These are phyloP conservation scores for Cosmia pyralina DNA, from an alignment of 2,888 invertebrate genomes.

Conservation along the genomic window DNA sequence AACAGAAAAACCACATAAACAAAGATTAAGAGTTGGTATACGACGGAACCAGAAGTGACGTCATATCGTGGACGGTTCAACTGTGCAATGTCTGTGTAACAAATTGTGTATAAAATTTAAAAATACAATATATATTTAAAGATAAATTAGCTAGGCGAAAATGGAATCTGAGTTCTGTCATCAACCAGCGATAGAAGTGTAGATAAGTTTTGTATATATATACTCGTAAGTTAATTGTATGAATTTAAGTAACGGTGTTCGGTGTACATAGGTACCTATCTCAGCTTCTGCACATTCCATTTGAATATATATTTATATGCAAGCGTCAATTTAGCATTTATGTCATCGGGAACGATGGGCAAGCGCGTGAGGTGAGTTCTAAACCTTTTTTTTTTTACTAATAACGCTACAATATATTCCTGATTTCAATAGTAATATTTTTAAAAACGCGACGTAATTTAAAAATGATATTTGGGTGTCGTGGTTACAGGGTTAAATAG, in stretches of 20 bases:
- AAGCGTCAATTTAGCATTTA: constrained; percentile 87
- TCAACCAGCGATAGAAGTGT: constrained; percentile 85
- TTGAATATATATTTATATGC: constrained; percentile 88
- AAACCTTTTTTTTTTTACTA: constrained; percentile 13
- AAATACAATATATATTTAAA: constrained; percentile 67
- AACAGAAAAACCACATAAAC: constrained; percentile 9
- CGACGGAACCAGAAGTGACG: constrained; percentile 71
- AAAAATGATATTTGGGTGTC: constrained; percentile 18
- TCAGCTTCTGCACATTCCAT: constrained; percentile 87
- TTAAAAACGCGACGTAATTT: constrained; percentile 5
- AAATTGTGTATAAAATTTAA: constrained; percentile 82
- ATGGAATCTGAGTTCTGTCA: constrained; percentile 86
- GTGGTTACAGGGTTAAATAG: constrained; percentile 58
- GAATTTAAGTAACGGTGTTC: constrained; percentile 87
- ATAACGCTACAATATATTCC: constrained; percentile 6
- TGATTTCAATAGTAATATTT: constrained; percentile 16
- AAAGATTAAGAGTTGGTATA: constrained; percentile 74
- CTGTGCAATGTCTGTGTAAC: constrained; percentile 88
- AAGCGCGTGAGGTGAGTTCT: constrained; percentile 74
- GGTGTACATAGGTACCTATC: constrained; percentile 89
- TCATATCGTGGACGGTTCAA: constrained; percentile 85
- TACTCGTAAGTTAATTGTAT: constrained; percentile 81
- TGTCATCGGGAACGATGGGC: constrained; percentile 70
- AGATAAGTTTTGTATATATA: constrained; percentile 87
- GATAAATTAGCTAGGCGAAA: constrained; percentile 84